phyloP scores from a whole-genome alignment of 2,888 invertebrate species.

The Drosophila suboccidentalis region DNA sequence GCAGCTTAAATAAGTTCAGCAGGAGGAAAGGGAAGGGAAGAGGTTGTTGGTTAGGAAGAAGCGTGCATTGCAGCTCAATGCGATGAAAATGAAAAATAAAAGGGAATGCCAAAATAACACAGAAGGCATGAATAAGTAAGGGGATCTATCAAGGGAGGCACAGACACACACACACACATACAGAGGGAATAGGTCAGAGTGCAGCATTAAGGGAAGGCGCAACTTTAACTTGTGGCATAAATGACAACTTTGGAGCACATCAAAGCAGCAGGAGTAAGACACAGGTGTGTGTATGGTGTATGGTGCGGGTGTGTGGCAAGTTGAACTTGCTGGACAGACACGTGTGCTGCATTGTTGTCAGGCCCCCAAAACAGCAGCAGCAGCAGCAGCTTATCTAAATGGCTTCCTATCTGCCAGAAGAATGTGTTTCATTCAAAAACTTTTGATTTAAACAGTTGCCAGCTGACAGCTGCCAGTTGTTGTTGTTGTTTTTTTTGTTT shows the following conservation, averaged over 20 bases:
- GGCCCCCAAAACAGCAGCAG: conserved; percentile 19
- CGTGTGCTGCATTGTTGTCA: conserved; percentile 44
- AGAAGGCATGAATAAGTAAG: conserved; percentile 52
- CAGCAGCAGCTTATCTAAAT: conserved; percentile 54
- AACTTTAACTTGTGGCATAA: conserved; percentile 34
- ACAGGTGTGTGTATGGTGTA: conserved; percentile 2
- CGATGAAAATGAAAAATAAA: conserved; percentile 17
- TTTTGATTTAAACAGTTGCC: conserved; percentile 56
- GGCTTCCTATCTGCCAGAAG: conserved; percentile 35
- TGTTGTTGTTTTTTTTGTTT: conserved; percentile 5
- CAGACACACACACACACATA: not conserved
- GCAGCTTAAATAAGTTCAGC: conserved; percentile 74
- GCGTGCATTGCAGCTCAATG: conserved; percentile 42
- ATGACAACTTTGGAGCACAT: conserved; percentile 46
- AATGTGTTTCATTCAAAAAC: conserved; percentile 41
- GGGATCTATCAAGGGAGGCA: conserved; percentile 15
- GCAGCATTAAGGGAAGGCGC: conserved; percentile 16
- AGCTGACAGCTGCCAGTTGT: conserved; percentile 21
- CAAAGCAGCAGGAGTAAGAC: conserved; percentile 17
- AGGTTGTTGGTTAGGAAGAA: conserved; percentile 21
- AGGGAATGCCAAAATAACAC: conserved; percentile 45
- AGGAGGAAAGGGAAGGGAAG: conserved; percentile 1
- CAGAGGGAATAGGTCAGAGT: conserved; percentile 49
- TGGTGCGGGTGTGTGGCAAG: conserved; percentile 22
- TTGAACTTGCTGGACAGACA: conserved; percentile 28